Evolutionary conservation across 1,140 invertebrate species (phyloP).

Genomic region (Cydia strobilella): DNA sequence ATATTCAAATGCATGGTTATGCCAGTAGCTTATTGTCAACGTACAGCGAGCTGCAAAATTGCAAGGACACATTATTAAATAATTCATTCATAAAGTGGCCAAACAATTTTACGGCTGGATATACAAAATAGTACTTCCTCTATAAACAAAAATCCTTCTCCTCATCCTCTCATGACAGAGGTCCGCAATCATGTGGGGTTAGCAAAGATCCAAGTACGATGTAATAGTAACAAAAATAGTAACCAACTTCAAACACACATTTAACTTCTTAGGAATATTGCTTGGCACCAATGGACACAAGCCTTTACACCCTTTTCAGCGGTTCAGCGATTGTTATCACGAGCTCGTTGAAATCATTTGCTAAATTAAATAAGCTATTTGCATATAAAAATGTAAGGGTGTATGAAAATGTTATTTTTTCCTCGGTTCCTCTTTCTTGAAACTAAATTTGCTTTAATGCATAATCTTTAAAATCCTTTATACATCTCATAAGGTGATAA

Average conservation of each 20-base stretch:
- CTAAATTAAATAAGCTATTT: constrained; percentile 20
- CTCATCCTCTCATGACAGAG: no score
- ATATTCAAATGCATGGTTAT: no score
- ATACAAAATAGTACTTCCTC: no score
- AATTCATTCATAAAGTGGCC: no score
- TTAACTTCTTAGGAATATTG: neutral
- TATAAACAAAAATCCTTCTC: no score
- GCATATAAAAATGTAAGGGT: neutral
- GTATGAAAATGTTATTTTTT: neutral
- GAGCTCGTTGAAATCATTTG: constrained; percentile 24
- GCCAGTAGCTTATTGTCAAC: no score
- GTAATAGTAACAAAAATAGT: no score
- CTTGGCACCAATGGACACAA: neutral
- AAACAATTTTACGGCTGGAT: no score
- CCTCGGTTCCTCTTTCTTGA: constrained; percentile 36
- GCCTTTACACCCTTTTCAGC: neutral
- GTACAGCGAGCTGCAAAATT: no score
- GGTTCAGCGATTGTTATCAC: constrained; percentile 20
- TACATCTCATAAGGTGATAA: neutral
- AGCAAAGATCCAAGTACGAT: no score
- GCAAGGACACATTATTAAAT: no score
- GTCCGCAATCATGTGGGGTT: no score
- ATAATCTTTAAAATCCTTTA: neutral
- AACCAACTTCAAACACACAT: neutral
- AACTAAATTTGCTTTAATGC: constrained; percentile 31